Percentiles rank a stretch among this genome's conserved stretches.
Conservation (phyloP, 2,888 invertebrate species). For the Andrena haemorrhoa region DNA sequence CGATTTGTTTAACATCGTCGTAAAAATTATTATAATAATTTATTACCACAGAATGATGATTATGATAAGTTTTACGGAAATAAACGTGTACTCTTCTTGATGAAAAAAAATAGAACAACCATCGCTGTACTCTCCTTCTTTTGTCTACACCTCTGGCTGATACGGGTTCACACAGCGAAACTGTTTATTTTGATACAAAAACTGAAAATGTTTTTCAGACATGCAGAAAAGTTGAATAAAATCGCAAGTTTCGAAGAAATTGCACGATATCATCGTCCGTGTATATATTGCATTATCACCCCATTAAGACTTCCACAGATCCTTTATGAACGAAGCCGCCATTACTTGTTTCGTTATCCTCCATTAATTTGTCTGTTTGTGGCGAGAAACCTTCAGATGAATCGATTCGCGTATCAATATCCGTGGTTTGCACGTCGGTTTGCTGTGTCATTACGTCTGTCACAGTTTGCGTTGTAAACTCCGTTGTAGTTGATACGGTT, state of each 20-base stretch:
- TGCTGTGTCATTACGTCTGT: not conserved
- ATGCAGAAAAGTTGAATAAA: conserved; percentile 34
- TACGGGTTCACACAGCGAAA: conserved; percentile 11
- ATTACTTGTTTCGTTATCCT: conserved; percentile 33
- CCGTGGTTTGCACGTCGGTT: not conserved
- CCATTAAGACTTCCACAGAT: conserved; percentile 63
- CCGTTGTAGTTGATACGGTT: not conserved
- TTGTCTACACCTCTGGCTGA: conserved; percentile 28
- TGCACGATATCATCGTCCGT: not conserved
- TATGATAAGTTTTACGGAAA: conserved; percentile 79
- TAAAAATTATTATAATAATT: conserved; percentile 81
- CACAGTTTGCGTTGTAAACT: conserved; percentile 1
- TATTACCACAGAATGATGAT: conserved; percentile 61
- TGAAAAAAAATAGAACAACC: conserved; percentile 35
- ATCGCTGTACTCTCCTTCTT: conserved; percentile 19
- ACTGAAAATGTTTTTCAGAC: not conserved
- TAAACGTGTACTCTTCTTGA: conserved; percentile 67
- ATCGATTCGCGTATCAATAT: conserved; percentile 19
- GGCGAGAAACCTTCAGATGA: conserved; percentile 6
- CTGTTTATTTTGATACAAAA: conserved; percentile 37
- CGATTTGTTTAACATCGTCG: conserved; percentile 74
- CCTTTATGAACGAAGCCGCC: conserved; percentile 15
- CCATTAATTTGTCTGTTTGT: conserved; percentile 5
- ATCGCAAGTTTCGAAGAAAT: not conserved
- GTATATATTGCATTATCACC: conserved; percentile 8